phyloP scores from a whole-genome alignment of 1,140 invertebrate genomes.

The Philaenus spumarius region DNA sequence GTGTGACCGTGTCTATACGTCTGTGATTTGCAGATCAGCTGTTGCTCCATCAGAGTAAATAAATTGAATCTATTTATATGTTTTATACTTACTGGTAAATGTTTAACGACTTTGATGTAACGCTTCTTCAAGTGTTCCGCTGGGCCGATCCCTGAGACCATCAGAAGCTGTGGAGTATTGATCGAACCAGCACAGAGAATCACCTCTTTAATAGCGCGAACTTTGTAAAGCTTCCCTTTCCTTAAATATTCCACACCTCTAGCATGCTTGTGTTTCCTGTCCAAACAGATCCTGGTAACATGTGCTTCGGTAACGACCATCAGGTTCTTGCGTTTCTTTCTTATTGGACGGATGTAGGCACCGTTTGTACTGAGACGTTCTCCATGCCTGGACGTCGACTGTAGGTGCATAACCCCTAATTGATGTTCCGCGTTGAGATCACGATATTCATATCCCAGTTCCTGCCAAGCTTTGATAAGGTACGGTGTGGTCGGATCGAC shows the following conservation, averaged over 20 bases:
- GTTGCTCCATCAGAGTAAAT: too few relatives aligned
- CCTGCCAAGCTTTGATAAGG: conserved; percentile 50
- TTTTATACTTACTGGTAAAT: conserved; percentile 37
- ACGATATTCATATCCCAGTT: conserved; percentile 37
- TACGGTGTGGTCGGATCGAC: conserved; percentile 47
- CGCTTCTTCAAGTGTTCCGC: conserved; percentile 33
- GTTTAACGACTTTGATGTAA: conserved; percentile 29
- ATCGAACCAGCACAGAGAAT: conserved; percentile 28
- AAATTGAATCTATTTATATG: too few relatives aligned
- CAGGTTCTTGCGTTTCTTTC: conserved; percentile 61
- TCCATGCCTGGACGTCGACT: conserved; percentile 52
- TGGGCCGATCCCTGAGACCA: conserved; percentile 43
- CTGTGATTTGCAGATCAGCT: too few relatives aligned
- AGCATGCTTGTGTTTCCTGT: conserved; percentile 30
- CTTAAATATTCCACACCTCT: conserved; percentile 45
- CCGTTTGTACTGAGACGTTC: conserved; percentile 59
- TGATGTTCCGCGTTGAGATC: conserved; percentile 26
- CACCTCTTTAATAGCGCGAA: conserved; percentile 21
- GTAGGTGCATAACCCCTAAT: conserved; percentile 46
- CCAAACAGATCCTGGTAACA: conserved; percentile 61
- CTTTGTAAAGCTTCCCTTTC: conserved; percentile 7
- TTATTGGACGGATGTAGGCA: conserved; percentile 64
- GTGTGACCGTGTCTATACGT: too few relatives aligned
- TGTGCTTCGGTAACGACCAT: conserved; percentile 59
- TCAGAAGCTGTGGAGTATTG: conserved; percentile 38